Evolutionary conservation across 2,113 vertebrate genomes (phyloP).

Genomic region (Procavia capensis): DNA sequence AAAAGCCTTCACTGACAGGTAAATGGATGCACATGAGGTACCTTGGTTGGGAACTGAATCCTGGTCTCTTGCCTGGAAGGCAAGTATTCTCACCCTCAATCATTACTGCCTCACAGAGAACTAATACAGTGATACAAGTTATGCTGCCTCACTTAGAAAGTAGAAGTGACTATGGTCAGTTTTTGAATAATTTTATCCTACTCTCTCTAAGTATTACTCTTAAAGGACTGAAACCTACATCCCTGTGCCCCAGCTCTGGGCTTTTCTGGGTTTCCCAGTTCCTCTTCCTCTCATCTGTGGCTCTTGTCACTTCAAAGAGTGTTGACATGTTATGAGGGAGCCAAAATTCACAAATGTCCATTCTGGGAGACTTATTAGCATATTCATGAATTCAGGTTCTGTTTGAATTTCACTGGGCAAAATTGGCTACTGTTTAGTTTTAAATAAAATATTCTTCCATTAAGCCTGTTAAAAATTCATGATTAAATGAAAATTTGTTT

Average conservation of each 20-base stretch:
- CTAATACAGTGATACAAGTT: fast-evolving
- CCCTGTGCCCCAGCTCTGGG: background rate
- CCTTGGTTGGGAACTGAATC: background rate
- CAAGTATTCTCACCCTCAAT: background rate
- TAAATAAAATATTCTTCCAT: background rate
- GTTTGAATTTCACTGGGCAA: background rate
- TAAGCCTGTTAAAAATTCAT: background rate
- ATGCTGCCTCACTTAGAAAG: background rate
- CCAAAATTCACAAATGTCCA: fast-evolving
- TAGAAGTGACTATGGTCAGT: background rate
- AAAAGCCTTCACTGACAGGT: background rate
- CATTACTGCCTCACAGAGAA: background rate
- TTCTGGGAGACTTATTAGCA: background rate
- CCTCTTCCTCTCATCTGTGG: background rate
- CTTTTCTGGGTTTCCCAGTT: background rate
- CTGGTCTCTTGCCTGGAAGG: background rate
- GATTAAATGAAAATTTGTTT: no score
- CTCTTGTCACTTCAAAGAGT: background rate
- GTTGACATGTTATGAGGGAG: background rate
- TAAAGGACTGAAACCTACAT: background rate
- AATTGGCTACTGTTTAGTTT: background rate
- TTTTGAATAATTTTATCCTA: background rate
- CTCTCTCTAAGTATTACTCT: background rate
- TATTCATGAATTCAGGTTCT: background rate
- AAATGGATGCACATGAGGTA: background rate